These are phyloP conservation scores for Cuculus canorus DNA, from an alignment of 2,797 vertebrate species.

Conservation along the genomic window DNA sequence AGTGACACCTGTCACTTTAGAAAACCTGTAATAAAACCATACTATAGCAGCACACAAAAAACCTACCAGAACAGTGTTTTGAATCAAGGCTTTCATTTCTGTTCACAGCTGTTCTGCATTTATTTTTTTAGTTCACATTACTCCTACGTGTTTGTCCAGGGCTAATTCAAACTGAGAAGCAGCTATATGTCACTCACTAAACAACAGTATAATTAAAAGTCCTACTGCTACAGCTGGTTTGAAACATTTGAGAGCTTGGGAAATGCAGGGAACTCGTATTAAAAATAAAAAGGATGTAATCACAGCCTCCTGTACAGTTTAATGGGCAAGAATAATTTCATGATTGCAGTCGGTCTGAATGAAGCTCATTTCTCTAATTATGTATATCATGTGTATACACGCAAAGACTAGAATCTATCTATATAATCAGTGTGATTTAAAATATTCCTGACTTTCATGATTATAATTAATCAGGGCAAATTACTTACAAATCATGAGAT, in stretches of 20 bases:
- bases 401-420: not conserved
- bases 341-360: conserved; percentile 51
- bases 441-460: conserved; percentile 26
- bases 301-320: conserved; percentile 45
- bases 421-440: conserved; percentile 35
- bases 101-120: conserved; percentile 47
- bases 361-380: conserved; percentile 53
- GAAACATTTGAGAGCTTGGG: conserved; percentile 42
- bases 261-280: conserved; percentile 37
- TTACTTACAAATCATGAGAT: conserved; percentile 9
- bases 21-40: not conserved
- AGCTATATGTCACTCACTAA: conserved; percentile 31
- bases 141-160: conserved; percentile 41
- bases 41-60: not conserved
- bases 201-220: conserved; percentile 34
- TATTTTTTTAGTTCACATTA: conserved; percentile 29
- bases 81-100: conserved; percentile 53
- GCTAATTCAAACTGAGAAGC: conserved; percentile 46
- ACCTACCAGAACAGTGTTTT: conserved; percentile 36
- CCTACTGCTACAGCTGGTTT: conserved; percentile 50
- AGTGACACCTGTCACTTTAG: conserved; percentile 35
- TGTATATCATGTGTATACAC: not conserved
- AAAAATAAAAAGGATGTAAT: conserved; percentile 58
- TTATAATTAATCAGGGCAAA: conserved; percentile 29
- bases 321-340: conserved; percentile 54